A percentile compares a stretch with the other conserved stretches of the same genome.
Evolutionary conservation across 2,113 vertebrate species (phyloP).

Genomic region (Tachycineta bicolor): DNA sequence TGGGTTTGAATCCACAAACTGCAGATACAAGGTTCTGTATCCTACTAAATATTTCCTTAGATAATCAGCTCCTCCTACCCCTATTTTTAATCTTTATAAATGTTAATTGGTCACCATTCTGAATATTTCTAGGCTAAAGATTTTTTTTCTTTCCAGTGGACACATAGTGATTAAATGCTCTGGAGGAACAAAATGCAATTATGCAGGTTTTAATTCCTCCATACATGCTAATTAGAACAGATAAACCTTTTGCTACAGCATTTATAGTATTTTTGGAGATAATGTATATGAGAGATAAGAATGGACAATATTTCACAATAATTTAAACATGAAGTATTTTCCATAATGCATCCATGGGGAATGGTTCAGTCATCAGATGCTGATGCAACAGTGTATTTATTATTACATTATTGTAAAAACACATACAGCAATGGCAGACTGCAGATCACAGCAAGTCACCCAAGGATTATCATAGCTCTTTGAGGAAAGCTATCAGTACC

Average conservation of each 20-base stretch:
- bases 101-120: not conserved
- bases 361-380: constrained; percentile 33
- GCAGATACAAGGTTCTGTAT: not conserved
- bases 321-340: constrained; percentile 51
- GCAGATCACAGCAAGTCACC: not conserved
- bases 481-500: not conserved
- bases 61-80: not conserved
- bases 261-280: constrained; percentile 40
- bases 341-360: not conserved
- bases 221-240: constrained; percentile 46
- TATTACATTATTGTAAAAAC: constrained; percentile 26
- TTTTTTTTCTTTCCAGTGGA: not conserved
- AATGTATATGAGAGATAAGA: constrained; percentile 44
- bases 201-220: constrained; percentile 1
- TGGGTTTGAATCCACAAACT: not conserved
- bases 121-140: not conserved
- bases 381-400: constrained; percentile 35
- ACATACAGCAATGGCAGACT: not conserved
- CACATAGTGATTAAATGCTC: constrained; percentile 24
- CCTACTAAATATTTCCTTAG: not conserved
- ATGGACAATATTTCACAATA: constrained; percentile 30
- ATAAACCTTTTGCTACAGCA: constrained; percentile 39
- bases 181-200: constrained; percentile 38
- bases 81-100: not conserved
- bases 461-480: not conserved